Base-by-base conservation (phyloP, 64 coral and sea anemone genomes). In the Porites lutea region DNA sequence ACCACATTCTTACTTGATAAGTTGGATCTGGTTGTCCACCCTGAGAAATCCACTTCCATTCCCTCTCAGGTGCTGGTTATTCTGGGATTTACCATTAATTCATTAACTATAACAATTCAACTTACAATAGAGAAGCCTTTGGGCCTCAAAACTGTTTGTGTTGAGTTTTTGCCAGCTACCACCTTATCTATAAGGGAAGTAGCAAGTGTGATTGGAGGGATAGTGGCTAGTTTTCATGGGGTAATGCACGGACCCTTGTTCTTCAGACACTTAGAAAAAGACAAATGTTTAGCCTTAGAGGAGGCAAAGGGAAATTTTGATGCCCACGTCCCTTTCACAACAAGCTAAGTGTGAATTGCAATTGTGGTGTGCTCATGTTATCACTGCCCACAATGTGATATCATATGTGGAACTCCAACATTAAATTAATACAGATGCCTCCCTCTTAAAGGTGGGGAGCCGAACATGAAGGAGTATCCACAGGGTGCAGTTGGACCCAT, bases 301-400 rank as follows among this genome's bases (percentile, higher is more conserved):
- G 51, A 21, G 44, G 45, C 73, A 76, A 81, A 16, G 13, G n/a
- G 79, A 50, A 92, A 92, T 57, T 92, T 92, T 92, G 90, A 92
- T 72, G 60, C 43, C 60, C 14, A 7, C n/a, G 91, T 77, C 43
- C 45, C 27, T 89, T 6, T 94, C 78, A 82, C 8, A 5, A 12
- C 19, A 89, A 79, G 86, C 66, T 10, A 66, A 37, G 52, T 62
- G 9, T 82, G 92, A 93, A 52, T 47, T 88, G 45, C 71, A 88
- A 8, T 74, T 71, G 86, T 74, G 86, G 71, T 48, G 48, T 16
- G 10, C 47, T 60, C 60, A 53, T 72, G 67, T 59, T 6, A 13
- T 57, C 20, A 74, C 15, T 74, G 49, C 86, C 48, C 1, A 75
- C 20, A 73, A 88, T 74, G 52, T 60, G 27, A 88, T 88, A 23